phyloP scores from a whole-genome alignment of 2,113 vertebrate species.

The Kobus ellipsiprymnus region DNA sequence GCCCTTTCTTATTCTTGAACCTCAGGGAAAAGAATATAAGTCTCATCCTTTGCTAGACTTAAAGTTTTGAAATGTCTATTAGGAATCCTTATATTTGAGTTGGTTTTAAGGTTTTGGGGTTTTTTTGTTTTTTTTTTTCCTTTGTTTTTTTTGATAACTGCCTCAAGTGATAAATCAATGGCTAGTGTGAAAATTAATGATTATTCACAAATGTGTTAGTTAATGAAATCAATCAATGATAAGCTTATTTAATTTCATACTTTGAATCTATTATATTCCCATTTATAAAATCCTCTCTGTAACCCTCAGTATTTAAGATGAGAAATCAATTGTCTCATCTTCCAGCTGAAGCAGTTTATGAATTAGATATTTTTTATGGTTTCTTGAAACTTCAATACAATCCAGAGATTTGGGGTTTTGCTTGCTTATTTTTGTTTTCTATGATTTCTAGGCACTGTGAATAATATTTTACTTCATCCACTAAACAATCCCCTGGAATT shows the following conservation, averaged over 20 bases:
- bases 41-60: not conserved
- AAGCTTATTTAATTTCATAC: not conserved
- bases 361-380: slow-evolving; percentile 5
- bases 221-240: slow-evolving; percentile 21
- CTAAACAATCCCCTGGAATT: slow-evolving; percentile 9
- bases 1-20: not conserved
- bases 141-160: not conserved
- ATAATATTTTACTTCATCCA: slow-evolving; percentile 19
- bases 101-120: not conserved
- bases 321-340: not conserved
- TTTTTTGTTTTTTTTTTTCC: not conserved
- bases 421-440: slow-evolving; percentile 5
- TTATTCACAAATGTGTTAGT: not conserved
- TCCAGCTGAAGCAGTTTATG: not conserved
- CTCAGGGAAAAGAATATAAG: not conserved
- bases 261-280: not conserved
- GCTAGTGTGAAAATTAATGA: not conserved
- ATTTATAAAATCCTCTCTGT: not conserved
- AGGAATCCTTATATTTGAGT: too few relatives aligned
- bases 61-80: too few relatives aligned
- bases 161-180: not conserved
- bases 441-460: not conserved
- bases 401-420: not conserved
- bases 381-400: slow-evolving; percentile 16
- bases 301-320: not conserved